A percentile compares a stretch with the other conserved stretches of the same genome.
These are phyloP conservation scores for Upupa epops DNA, from an alignment of 2,113 vertebrate genomes.

Conservation along the genomic window DNA sequence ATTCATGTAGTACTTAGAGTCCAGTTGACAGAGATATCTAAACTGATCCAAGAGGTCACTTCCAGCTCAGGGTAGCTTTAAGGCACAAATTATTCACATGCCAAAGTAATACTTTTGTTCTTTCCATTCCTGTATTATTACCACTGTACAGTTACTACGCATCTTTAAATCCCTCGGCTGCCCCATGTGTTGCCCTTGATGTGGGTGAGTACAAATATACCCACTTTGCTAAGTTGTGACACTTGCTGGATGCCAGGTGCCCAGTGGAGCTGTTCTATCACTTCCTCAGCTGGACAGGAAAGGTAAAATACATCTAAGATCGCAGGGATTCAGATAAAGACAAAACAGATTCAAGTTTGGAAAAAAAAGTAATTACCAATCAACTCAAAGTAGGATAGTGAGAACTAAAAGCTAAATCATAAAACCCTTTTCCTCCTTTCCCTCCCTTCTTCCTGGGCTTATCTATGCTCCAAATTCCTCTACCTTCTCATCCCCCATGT, in stretches of 20 bases:
- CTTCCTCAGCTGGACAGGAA: neutral
- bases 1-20: neutral
- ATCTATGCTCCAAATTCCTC: neutral
- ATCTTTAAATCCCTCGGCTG: neutral
- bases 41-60: constrained; percentile 11
- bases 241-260: neutral
- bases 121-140: constrained; percentile 4
- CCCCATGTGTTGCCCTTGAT: neutral
- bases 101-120: neutral
- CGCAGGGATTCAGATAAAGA: neutral
- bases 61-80: neutral
- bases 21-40: neutral
- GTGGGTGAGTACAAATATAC: neutral
- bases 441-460: neutral
- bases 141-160: constrained; percentile 9
- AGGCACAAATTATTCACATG: constrained; percentile 23
- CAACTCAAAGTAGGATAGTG: neutral
- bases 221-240: neutral
- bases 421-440: fast-evolving
- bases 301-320: neutral
- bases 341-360: neutral
- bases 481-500: too few relatives aligned
- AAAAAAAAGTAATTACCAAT: neutral
- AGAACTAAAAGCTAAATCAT: neutral
- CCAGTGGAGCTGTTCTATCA: neutral